These are phyloP conservation scores for Schlechtendalia chinensis DNA, from an alignment of 1,140 invertebrate species.

Conservation along the genomic window DNA sequence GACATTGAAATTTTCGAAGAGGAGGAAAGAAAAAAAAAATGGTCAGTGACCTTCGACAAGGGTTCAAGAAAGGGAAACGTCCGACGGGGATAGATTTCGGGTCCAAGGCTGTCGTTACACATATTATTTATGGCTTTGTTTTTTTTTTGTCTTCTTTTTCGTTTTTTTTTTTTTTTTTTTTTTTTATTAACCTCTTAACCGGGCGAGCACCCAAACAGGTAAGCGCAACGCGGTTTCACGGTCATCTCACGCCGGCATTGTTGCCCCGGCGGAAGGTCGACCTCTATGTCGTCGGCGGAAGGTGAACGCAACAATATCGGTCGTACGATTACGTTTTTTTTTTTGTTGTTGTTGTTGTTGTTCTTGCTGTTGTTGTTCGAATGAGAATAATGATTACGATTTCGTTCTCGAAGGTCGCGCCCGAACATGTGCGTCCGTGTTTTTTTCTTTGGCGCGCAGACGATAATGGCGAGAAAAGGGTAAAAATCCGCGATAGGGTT, in stretches of 20 bases:
- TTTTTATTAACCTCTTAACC: slow-evolving; percentile 47
- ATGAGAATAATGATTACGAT: slow-evolving; percentile 14
- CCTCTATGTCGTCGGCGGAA: slow-evolving; percentile 32
- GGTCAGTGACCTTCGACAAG: slow-evolving; percentile 46
- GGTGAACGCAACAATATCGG: slow-evolving; percentile 28
- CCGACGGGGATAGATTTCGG: slow-evolving; percentile 29
- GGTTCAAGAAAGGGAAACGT: slow-evolving; percentile 44
- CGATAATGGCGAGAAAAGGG: slow-evolving; percentile 27
- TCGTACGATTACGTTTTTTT: slow-evolving; percentile 36
- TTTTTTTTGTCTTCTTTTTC: background rate
- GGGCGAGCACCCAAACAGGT: slow-evolving; percentile 43
- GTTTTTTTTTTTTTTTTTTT: background rate
- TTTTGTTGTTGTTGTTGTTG: background rate
- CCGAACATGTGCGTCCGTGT: slow-evolving; percentile 6
- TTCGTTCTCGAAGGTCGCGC: slow-evolving; percentile 14
- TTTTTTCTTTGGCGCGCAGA: slow-evolving; percentile 16
- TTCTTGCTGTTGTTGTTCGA: background rate
- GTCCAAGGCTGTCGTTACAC: slow-evolving; percentile 44
- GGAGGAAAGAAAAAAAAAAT: slow-evolving; percentile 28
- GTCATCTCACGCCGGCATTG: slow-evolving; percentile 45
- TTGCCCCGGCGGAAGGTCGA: slow-evolving; percentile 47
- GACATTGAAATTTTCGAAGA: slow-evolving; percentile 42
- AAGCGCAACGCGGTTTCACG: slow-evolving; percentile 45
- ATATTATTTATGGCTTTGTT: slow-evolving; percentile 38
- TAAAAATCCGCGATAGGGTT: slow-evolving; percentile 48